Evolutionary conservation across 2,888 invertebrate genomes (phyloP).

Genomic region (Meteorus cinctellus): DNA sequence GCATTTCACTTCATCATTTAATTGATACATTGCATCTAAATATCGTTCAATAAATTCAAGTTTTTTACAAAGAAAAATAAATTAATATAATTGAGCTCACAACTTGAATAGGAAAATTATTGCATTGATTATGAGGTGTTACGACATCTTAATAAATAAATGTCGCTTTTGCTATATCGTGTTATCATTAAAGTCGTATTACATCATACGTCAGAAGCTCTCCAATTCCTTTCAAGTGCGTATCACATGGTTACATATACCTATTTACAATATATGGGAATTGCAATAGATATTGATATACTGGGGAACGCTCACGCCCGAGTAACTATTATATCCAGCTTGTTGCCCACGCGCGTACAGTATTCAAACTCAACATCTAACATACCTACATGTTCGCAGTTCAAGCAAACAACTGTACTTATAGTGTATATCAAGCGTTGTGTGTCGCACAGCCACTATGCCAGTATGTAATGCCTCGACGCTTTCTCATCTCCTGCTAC

Average conservation of each 20-base stretch:
- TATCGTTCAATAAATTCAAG: too few relatives aligned
- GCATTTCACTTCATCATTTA: too few relatives aligned
- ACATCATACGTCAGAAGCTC: too few relatives aligned
- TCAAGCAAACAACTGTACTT: constrained; percentile 4
- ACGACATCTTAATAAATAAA: too few relatives aligned
- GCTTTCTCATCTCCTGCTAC: constrained; percentile 13
- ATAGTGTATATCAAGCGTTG: constrained; percentile 4
- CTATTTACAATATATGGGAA: background rate
- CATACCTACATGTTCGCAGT: background rate
- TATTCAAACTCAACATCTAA: constrained; percentile 8
- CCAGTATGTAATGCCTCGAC: constrained; percentile 3
- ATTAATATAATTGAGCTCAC: too few relatives aligned
- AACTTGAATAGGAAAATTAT: too few relatives aligned
- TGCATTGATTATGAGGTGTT: too few relatives aligned
- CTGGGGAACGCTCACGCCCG: constrained; percentile 13
- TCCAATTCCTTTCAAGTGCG: background rate
- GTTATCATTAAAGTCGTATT: too few relatives aligned
- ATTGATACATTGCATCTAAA: too few relatives aligned
- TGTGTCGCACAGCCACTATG: background rate
- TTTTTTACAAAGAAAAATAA: too few relatives aligned
- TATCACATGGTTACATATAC: background rate
- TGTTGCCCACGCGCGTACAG: constrained; percentile 24
- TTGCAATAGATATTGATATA: constrained; percentile 6
- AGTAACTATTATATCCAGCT: constrained; percentile 31
- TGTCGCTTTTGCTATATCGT: too few relatives aligned